These are phyloP conservation scores for Ochlodes sylvanus DNA, from an alignment of 2,888 invertebrate genomes.

Conservation along the genomic window DNA sequence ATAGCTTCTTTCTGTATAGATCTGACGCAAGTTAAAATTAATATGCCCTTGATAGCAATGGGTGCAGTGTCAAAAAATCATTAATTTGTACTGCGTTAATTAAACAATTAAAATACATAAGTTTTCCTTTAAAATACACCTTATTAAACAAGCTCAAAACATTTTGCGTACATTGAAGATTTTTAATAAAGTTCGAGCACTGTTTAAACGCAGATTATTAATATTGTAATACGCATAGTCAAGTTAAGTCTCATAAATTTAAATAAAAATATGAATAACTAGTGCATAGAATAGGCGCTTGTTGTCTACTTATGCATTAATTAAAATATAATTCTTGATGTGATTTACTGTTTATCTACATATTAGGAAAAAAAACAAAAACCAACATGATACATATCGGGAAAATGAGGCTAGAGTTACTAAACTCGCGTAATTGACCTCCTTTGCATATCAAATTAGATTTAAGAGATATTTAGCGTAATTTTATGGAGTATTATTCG, in stretches of 20 bases:
- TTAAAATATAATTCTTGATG: background rate
- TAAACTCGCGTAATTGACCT: constrained; percentile 52
- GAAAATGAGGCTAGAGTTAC: constrained; percentile 49
- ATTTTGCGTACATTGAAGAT: too few species aligned
- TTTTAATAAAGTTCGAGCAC: too few species aligned
- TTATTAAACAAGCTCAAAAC: too few species aligned
- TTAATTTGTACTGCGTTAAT: too few species aligned
- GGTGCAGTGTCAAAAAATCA: background rate
- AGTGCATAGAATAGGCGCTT: background rate
- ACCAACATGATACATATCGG: constrained; percentile 72
- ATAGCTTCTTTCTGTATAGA: constrained; percentile 46
- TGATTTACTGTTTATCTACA: constrained; percentile 18
- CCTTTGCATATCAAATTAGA: constrained; percentile 72
- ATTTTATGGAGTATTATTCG: constrained; percentile 51
- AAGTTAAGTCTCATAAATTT: background rate
- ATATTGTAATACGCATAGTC: too few species aligned
- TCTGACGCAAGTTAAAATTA: constrained; percentile 72
- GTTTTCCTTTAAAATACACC: too few species aligned
- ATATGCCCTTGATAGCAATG: constrained; percentile 27
- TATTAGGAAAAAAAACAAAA: constrained; percentile 48
- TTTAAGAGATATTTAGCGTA: constrained; percentile 56
- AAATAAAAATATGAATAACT: background rate
- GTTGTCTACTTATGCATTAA: background rate
- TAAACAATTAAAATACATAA: too few species aligned
- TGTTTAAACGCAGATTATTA: too few species aligned